Evolutionary conservation across 2,797 vertebrate species (phyloP), one percentile per base, ranked within the genome.

Genomic region (Ispidina picta): DNA sequence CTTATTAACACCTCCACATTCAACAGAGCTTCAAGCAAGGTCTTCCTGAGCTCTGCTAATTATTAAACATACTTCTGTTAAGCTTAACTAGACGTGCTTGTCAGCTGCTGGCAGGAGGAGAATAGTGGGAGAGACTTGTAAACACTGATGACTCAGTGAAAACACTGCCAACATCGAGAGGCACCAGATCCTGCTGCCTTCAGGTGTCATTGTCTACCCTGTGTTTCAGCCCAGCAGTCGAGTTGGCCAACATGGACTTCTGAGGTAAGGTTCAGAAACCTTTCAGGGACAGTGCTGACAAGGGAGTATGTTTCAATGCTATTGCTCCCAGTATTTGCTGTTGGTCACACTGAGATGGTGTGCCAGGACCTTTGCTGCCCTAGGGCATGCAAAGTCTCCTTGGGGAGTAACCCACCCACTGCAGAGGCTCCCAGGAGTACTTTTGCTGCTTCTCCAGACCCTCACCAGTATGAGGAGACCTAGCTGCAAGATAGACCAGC

Each of bases 171-270:
- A 62, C 44, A 22, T 20, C 7, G 44, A 20, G 23, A 29, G 48
- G 88, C 59, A 1, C 65, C 15, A 6, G 83, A 56, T 56, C 62
- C 66, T 29, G 59, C 75, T 73, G 83, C 93, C 94, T 94, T 94
- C 88, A 88, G 95, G 93, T 90, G 93, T 94, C 93, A 64, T 92
- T 73, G 88, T 95, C 18, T 76, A 29, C 88, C 68, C 39, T 85
- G 88, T 33, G 52, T 49, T 94, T 39, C 63, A 63, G 77, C 63
- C 63, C 39, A 31, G 69, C 43, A 56, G 29, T 7, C 48, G 15
- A 10, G 46, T 6, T 69, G 79, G 52, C 44, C 82, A 56, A 26
- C 12, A 2, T 6, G 82, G 65, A 20, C 12, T 48, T 31, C 56
- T 66, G 25, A 12, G 75, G 15, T 2, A 54, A 28, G 65, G 10